phyloP scores from a whole-genome alignment of 1,140 invertebrate genomes.

The Asobara japonica region DNA sequence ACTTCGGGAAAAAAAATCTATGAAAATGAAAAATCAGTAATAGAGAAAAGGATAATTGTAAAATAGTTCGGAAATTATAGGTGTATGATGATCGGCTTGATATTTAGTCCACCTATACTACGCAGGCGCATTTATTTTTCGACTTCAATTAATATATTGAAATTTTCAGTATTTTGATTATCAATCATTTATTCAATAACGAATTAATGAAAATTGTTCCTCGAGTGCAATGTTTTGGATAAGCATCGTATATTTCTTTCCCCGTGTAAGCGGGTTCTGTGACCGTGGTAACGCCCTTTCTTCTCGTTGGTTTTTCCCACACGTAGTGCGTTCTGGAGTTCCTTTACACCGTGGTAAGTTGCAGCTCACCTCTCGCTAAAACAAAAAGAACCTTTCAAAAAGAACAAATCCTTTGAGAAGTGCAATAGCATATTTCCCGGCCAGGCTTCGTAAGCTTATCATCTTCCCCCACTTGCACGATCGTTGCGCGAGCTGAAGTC shows the following conservation, averaged over 20 bases:
- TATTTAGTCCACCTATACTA: no score
- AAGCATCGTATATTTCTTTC: slow-evolving; percentile 46
- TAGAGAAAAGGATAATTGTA: no score
- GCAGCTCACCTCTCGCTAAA: slow-evolving; percentile 72
- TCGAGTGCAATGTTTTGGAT: slow-evolving; percentile 53
- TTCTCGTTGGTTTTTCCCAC: slow-evolving; percentile 71
- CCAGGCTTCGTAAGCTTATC: no score
- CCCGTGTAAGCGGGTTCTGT: slow-evolving; percentile 63
- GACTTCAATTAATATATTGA: not conserved
- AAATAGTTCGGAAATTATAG: no score
- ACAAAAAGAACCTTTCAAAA: slow-evolving; percentile 35
- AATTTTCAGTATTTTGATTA: no score
- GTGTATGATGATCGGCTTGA: no score
- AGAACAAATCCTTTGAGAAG: slow-evolving; percentile 17
- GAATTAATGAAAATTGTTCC: slow-evolving; percentile 6
- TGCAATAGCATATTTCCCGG: slow-evolving; percentile 23
- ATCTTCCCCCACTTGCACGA: no score
- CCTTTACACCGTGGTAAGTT: slow-evolving; percentile 97
- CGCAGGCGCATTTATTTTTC: no score
- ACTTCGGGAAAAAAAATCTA: slow-evolving; percentile 26
- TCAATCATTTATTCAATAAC: not conserved
- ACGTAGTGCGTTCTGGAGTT: slow-evolving; percentile 95
- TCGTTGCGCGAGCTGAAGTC: no score
- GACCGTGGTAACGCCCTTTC: slow-evolving; percentile 68
- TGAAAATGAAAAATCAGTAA: not conserved